Conservation (phyloP, 2,113 vertebrate species). For the Nothocercus julius region DNA sequence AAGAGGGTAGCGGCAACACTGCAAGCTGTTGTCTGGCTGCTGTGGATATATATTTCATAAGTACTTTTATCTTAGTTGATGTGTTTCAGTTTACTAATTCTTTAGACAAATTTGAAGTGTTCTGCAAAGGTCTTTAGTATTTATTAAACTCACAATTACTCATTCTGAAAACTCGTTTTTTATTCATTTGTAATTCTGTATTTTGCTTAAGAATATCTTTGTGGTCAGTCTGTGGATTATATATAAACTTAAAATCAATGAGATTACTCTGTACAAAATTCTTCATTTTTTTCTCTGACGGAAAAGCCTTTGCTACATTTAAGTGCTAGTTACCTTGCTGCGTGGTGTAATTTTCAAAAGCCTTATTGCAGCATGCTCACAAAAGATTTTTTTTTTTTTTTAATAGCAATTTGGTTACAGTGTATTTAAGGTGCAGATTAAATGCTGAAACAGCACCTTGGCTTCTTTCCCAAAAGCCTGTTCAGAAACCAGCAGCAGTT, state of each 20-base stretch:
- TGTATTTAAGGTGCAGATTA: slow-evolving; percentile 53
- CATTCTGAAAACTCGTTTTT: neutral
- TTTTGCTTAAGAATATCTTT: neutral
- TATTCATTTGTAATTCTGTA: neutral
- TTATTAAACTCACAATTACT: neutral
- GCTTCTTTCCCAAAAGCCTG: slow-evolving; percentile 71
- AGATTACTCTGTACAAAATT: neutral
- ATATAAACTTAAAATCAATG: neutral
- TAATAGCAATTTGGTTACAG: slow-evolving; percentile 6
- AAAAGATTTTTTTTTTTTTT: neutral
- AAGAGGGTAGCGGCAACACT: neutral
- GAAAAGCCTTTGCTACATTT: neutral
- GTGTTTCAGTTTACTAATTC: neutral
- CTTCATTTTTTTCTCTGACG: neutral
- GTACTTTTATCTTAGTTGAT: neutral
- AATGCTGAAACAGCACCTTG: slow-evolving; percentile 79
- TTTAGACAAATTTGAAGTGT: neutral
- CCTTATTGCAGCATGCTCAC: neutral
- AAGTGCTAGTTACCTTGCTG: neutral
- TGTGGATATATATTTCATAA: neutral
- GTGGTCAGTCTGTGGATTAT: neutral
- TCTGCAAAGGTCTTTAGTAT: neutral
- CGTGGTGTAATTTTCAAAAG: slow-evolving; percentile 17
- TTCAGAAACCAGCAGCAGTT: slow-evolving; percentile 55
- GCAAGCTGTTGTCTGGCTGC: neutral